Evolutionary conservation across 2,888 invertebrate genomes (phyloP).

Genomic region (Globia sparganii): DNA sequence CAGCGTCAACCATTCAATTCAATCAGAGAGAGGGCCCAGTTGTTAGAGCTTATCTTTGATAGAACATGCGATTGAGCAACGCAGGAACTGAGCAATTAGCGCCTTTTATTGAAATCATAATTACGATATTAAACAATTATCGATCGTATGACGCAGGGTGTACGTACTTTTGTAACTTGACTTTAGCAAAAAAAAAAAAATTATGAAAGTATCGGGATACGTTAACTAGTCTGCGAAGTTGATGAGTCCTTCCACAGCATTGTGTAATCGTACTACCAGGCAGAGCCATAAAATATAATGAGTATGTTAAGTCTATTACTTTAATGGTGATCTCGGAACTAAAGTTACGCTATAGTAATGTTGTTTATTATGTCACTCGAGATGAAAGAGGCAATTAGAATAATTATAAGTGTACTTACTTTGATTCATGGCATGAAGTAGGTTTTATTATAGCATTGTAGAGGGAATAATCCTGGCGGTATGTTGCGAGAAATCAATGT

Average conservation of each 20-base stretch:
- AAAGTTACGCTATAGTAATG: conserved; percentile 25
- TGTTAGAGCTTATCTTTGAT: conserved; percentile 49
- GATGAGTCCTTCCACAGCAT: conserved; percentile 10
- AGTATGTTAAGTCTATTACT: conserved; percentile 34
- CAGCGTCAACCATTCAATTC: conserved; percentile 43
- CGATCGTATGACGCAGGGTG: conserved; percentile 45
- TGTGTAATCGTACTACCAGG: conserved; percentile 18
- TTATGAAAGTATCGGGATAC: neutral
- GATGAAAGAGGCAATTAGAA: conserved; percentile 15
- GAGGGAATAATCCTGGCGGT: conserved; percentile 17
- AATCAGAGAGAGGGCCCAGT: conserved; percentile 46
- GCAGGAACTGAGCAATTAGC: conserved; percentile 70
- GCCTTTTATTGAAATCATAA: conserved; percentile 67
- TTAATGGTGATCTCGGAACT: conserved; percentile 42
- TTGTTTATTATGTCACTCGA: conserved; percentile 30
- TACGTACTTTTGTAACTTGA: conserved; percentile 5
- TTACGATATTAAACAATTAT: conserved; percentile 61
- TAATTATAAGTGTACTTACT: neutral
- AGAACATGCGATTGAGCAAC: conserved; percentile 70
- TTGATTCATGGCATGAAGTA: neutral
- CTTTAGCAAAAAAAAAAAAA: neutral
- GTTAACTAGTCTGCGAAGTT: neutral
- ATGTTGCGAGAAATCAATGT: conserved; percentile 13
- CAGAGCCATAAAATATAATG: conserved; percentile 41
- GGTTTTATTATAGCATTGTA: conserved; percentile 21